Percentiles rank a stretch among this genome's conserved stretches.
Evolutionary conservation across 2,888 invertebrate species (phyloP).

Genomic region (Caenorhabditis auriculariae): DNA sequence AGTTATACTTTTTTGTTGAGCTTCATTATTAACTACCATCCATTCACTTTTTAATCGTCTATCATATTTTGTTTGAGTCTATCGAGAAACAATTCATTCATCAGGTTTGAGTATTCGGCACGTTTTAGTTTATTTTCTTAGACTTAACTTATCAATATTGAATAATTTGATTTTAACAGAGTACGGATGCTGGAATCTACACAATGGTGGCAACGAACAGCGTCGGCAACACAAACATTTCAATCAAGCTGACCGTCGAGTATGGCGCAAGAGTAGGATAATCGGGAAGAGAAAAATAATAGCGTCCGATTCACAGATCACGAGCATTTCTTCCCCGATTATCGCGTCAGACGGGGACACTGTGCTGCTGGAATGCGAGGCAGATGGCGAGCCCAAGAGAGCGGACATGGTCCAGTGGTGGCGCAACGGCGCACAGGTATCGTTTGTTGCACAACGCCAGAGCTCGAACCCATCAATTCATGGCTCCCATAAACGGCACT

Average conservation of each 20-base stretch:
- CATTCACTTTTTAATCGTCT: no score
- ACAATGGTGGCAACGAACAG: conserved; percentile 53
- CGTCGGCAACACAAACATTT: conserved; percentile 55
- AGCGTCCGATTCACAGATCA: conserved; percentile 22
- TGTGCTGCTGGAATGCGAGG: conserved; percentile 60
- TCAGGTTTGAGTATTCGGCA: no score
- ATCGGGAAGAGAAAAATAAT: background rate
- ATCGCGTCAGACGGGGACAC: conserved; percentile 55
- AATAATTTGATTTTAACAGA: no score
- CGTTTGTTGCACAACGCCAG: no score
- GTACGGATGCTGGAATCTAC: conserved; percentile 55
- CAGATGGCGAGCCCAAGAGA: conserved; percentile 52
- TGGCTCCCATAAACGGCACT: no score
- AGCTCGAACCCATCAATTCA: no score
- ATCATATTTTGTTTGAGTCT: no score
- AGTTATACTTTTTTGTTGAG: no score
- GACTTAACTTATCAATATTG: no score
- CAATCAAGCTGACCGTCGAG: conserved; percentile 53
- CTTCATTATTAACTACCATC: no score
- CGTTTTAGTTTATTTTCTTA: no score
- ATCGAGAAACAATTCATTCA: no score
- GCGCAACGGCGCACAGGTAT: conserved; percentile 35
- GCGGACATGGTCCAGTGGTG: conserved; percentile 58
- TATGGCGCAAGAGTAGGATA: conserved; percentile 47
- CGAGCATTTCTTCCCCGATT: conserved; percentile 54